phyloP scores from a whole-genome alignment of 2,888 invertebrate genomes.

The Melanchra persicariae region DNA sequence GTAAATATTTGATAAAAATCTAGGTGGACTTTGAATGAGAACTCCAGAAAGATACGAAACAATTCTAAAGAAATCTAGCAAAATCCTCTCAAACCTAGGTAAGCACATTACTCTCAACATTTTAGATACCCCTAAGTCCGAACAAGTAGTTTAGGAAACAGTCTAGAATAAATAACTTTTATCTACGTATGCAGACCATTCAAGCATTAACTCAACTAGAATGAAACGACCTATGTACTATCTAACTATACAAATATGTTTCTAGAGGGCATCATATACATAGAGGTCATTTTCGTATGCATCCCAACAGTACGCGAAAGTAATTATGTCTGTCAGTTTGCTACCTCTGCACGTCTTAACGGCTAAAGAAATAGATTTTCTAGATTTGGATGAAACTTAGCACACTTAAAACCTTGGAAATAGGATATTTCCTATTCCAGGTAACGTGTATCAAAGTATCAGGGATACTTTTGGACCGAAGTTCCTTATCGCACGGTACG shows the following conservation, averaged over 20 bases:
- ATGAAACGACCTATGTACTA: constrained; percentile 31
- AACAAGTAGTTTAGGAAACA: constrained; percentile 34
- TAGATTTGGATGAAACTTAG: not conserved
- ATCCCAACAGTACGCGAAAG: too few relatives aligned
- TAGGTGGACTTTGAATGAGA: not conserved
- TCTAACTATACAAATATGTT: not conserved
- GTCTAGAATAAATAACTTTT: constrained; percentile 49
- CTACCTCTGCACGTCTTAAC: too few relatives aligned
- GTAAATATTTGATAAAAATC: not conserved
- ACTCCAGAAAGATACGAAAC: not conserved
- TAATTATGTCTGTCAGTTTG: too few relatives aligned
- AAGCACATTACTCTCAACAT: constrained; percentile 25
- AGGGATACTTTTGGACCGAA: too few relatives aligned
- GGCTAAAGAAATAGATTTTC: too few relatives aligned
- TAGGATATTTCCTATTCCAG: too few relatives aligned
- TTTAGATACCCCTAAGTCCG: constrained; percentile 23
- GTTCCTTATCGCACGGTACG: too few relatives aligned
- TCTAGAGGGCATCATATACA: too few relatives aligned
- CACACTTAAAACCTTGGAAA: too few relatives aligned
- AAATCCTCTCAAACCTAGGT: constrained; percentile 15
- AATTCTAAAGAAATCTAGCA: not conserved
- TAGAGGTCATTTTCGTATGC: constrained; percentile 18
- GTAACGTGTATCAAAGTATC: too few relatives aligned
- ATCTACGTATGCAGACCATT: constrained; percentile 45
- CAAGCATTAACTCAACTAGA: constrained; percentile 45